These are phyloP conservation scores for Sus scrofa DNA, from an alignment of 2,113 vertebrate species.

Conservation along the genomic window T2T-Sscrofa CM000819.6:131008001-131008500, in stretches of 20 bases:
- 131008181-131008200: no score
- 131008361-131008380: background rate
- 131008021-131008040: background rate
- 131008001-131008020: background rate
- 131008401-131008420: background rate
- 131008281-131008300: background rate
- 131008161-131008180: background rate
- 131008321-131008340: background rate
- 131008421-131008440: background rate
- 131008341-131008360: background rate
- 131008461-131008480: background rate
- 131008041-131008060: background rate
- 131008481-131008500: slow-evolving; percentile 4
- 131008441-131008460: background rate
- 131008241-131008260: background rate
- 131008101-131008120: background rate
- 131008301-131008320: background rate
- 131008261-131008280: background rate
- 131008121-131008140: background rate
- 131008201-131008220: background rate
- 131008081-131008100: background rate
- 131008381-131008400: background rate
- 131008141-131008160: background rate
- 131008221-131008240: background rate
- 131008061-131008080: background rate